These are phyloP conservation scores for Hydrochoerus hydrochaeris DNA, from an alignment of 2,113 vertebrate genomes.

Conservation along the genomic window DNA sequence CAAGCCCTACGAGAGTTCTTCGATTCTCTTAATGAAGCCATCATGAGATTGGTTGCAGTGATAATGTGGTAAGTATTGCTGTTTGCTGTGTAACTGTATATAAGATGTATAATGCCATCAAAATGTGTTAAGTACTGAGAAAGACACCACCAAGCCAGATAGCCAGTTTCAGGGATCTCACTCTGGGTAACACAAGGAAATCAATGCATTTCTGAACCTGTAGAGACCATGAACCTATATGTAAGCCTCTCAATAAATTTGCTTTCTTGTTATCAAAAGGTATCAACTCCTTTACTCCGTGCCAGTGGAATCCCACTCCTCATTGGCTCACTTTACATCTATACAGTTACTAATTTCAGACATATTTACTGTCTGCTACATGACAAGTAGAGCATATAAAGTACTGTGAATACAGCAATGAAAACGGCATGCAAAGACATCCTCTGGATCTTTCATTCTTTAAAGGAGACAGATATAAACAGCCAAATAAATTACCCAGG, in stretches of 20 bases:
- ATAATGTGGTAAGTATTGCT: constrained; percentile 95
- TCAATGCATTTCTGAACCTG: neutral
- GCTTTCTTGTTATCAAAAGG: constrained; percentile 25
- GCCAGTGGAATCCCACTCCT: neutral
- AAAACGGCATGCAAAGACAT: neutral
- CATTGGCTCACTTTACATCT: neutral
- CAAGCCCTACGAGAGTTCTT: constrained; percentile 95
- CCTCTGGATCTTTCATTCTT: neutral
- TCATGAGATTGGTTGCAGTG: constrained; percentile 97
- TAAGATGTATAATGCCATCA: neutral
- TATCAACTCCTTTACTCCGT: neutral
- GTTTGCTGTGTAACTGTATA: neutral
- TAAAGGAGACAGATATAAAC: neutral
- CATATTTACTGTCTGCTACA: neutral
- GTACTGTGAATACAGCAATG: neutral
- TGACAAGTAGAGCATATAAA: neutral
- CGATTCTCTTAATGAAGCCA: constrained; percentile 96
- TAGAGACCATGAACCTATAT: neutral
- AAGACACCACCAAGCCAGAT: neutral
- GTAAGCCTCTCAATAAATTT: neutral
- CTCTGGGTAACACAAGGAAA: constrained; percentile 16
- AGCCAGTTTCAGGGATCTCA: neutral
- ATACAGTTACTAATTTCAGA: neutral
- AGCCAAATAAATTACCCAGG: neutral
- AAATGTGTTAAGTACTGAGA: neutral